These are phyloP conservation scores for Galemys pyrenaicus DNA, from an alignment of 2,113 vertebrate genomes.

Conservation along the genomic window DNA sequence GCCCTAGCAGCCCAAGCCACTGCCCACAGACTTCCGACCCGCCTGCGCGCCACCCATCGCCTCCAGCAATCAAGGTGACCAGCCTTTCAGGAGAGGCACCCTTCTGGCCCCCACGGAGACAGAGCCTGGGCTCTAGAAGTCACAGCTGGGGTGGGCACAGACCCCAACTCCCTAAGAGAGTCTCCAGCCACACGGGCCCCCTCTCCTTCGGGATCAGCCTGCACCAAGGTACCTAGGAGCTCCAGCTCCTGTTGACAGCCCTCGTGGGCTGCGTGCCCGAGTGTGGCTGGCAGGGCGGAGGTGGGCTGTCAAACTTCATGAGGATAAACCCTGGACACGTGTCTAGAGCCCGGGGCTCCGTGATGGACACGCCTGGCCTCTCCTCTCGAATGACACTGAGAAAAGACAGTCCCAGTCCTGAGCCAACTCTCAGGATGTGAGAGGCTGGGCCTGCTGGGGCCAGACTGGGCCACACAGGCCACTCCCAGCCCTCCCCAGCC, in stretches of 20 bases:
- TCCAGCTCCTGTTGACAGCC: neutral
- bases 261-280: neutral
- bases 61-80: neutral
- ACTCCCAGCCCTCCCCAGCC: neutral
- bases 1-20: neutral
- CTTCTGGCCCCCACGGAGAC: neutral
- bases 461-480: neutral
- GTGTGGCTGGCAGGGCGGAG: neutral
- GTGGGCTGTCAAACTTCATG: neutral
- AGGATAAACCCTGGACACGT: neutral
- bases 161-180: neutral
- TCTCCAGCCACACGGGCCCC: neutral
- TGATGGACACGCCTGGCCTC: neutral
- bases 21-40: neutral
- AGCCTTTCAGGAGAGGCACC: neutral
- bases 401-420: neutral
- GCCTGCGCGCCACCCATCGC: neutral
- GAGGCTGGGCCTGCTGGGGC: neutral
- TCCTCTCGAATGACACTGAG: neutral
- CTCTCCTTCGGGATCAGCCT: neutral
- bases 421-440: neutral
- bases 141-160: neutral
- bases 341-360: neutral
- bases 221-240: slow-evolving; percentile 46
- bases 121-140: neutral